Evolutionary conservation across 1,140 invertebrate genomes (phyloP), one percentile per base, ranked within the genome.

Genomic region (Lepidurus couesii): DNA sequence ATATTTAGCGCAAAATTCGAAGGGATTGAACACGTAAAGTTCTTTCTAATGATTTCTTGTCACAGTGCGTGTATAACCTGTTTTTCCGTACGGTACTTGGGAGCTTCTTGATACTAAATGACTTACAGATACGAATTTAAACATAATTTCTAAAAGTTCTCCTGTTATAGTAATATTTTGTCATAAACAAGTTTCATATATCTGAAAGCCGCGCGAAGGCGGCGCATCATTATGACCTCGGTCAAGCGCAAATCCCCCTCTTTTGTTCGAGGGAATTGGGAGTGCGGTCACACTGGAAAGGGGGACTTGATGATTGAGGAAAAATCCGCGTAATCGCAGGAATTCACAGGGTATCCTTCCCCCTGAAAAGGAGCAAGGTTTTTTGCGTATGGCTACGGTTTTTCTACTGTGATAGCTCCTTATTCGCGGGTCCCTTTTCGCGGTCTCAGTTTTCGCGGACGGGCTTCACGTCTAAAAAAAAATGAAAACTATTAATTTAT

Each of bases 181-280:
- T 34, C 26, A 34, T 34, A 34, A 34, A 34, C 26, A 34, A 34
- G 26, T 34, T 11, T 47, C 2, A 47, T 47, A 16, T 47, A 47
- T 47, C 45, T 47, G 45, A 47, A 47, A 47, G 45, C 9, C 45
- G 45, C 45, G 45, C 45, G 45, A 47, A 47, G 45, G 45, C 45
- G 45, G 45, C 45, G 45, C 45, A 47, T 47, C 45, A 47, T 47
- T 47, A 47, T 47, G 45, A 47, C 45, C 45, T 47, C 45, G 45
- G 45, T 47, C 45, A 47, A 47, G 45, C 45, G 45, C 45, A 47
- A 47, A 47, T 47, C 45, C 2, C 45, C 45, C 45, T 47, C 5
- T 47, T 47, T 47, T 47, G 45, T 47, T 47, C 45, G 45, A 47
- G 5, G 45, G 45, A 47, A 11, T 47, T 47, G 45, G 16, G 45